phyloP scores from a whole-genome alignment of 2,113 vertebrate species.

The Phalacrocorax carbo region DNA sequence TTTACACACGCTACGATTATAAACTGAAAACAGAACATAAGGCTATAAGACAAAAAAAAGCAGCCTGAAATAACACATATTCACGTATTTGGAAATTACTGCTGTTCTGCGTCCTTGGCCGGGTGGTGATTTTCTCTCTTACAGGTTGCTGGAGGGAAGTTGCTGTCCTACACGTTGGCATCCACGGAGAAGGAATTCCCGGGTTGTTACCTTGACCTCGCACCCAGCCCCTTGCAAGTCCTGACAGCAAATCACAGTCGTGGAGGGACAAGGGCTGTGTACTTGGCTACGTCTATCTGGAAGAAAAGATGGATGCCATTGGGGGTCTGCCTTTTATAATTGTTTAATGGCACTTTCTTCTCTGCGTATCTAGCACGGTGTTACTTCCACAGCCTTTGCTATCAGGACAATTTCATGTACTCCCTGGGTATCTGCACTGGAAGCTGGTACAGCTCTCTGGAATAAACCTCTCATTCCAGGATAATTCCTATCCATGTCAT shows the following conservation, averaged over 20 bases:
- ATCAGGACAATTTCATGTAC: fast-evolving
- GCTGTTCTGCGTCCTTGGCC: neutral
- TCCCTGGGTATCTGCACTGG: neutral
- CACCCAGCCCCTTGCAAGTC: neutral
- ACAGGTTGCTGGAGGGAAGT: neutral
- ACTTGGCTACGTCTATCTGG: neutral
- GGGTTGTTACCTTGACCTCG: neutral
- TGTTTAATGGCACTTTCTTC: neutral
- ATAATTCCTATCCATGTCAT: neutral
- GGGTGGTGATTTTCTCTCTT: neutral
- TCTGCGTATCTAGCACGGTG: fast-evolving
- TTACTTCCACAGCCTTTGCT: neutral
- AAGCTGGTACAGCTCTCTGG: neutral
- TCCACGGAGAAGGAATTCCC: neutral
- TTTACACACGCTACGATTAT: neutral
- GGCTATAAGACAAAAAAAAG: neutral
- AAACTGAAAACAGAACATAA: neutral
- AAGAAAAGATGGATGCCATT: neutral
- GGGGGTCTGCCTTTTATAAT: neutral
- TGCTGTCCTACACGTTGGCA: neutral
- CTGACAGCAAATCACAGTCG: neutral
- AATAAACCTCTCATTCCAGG: neutral
- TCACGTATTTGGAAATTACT: neutral
- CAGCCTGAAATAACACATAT: neutral
- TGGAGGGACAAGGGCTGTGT: neutral